Evolutionary conservation across 1,140 invertebrate genomes (phyloP).

Genomic region (Nomia melanderi): DNA sequence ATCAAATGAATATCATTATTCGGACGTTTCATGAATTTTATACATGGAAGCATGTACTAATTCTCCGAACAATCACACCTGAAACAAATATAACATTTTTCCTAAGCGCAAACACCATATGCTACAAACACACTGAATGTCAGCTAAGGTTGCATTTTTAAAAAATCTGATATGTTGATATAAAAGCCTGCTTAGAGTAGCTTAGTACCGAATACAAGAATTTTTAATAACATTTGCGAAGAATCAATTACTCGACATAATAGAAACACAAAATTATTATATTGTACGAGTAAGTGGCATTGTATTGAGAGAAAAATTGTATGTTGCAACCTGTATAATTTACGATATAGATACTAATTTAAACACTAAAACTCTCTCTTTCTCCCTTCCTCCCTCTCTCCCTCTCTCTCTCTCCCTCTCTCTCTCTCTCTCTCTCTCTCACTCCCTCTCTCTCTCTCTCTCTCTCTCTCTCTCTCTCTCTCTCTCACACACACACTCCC

Average conservation of each 20-base stretch:
- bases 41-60: conserved; percentile 12
- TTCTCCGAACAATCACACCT: background rate
- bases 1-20: conserved; percentile 5
- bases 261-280: conserved; percentile 3
- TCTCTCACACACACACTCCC: no score
- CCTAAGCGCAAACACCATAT: background rate
- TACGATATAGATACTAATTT: background rate
- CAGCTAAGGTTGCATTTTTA: conserved; percentile 46
- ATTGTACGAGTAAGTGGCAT: background rate
- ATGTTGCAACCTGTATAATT: background rate
- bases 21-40: background rate
- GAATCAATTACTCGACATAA: background rate
- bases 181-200: conserved; percentile 70
- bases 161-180: conserved; percentile 46
- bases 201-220: conserved; percentile 50
- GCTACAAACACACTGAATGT: background rate
- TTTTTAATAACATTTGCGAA: background rate
- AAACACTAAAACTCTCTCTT: background rate
- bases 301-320: background rate
- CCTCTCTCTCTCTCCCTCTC: no score
- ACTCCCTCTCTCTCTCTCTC: no score
- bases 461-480: no score
- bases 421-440: no score
- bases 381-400: no score
- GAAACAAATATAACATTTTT: background rate